Conservation (phyloP, 2,797 vertebrate genomes). For the Tiaroga cobitis region DNA sequence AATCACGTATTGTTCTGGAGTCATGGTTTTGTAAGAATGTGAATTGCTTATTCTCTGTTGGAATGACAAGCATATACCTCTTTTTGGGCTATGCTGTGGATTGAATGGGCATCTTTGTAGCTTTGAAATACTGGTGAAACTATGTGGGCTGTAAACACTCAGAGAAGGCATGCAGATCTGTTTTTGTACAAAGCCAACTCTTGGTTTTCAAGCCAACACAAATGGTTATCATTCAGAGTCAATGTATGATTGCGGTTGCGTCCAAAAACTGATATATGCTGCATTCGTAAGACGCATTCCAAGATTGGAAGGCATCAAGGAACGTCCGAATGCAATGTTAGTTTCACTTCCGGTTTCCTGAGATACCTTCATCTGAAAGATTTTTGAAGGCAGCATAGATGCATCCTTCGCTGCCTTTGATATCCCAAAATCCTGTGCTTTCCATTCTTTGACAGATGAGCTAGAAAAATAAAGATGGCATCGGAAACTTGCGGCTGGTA, state of each 20-base stretch:
- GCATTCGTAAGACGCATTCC: too few species aligned
- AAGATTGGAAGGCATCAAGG: too few species aligned
- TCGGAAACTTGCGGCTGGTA: too few species aligned
- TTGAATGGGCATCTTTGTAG: constrained; percentile 43
- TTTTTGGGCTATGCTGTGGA: neutral
- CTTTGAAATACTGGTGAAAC: constrained; percentile 15
- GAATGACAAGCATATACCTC: constrained; percentile 5
- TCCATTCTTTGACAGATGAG: too few species aligned
- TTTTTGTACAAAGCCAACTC: constrained; percentile 25
- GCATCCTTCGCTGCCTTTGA: too few species aligned
- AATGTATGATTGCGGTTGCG: neutral
- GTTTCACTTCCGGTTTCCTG: too few species aligned
- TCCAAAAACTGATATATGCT: too few species aligned
- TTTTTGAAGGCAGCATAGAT: too few species aligned
- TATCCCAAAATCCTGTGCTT: too few species aligned
- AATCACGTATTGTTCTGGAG: neutral
- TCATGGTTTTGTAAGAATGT: constrained; percentile 29
- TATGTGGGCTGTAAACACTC: constrained; percentile 30
- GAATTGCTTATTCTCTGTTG: neutral
- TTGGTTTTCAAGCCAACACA: constrained; percentile 65
- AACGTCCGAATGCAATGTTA: too few species aligned
- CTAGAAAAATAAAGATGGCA: too few species aligned
- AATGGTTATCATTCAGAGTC: constrained; percentile 64
- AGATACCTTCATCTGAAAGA: too few species aligned
- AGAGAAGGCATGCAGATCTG: constrained; percentile 20